A percentile compares a stretch with the other conserved stretches of the same genome.
Evolutionary conservation across 1,140 invertebrate species (phyloP).

Genomic region (Saccostrea glomerata): DNA sequence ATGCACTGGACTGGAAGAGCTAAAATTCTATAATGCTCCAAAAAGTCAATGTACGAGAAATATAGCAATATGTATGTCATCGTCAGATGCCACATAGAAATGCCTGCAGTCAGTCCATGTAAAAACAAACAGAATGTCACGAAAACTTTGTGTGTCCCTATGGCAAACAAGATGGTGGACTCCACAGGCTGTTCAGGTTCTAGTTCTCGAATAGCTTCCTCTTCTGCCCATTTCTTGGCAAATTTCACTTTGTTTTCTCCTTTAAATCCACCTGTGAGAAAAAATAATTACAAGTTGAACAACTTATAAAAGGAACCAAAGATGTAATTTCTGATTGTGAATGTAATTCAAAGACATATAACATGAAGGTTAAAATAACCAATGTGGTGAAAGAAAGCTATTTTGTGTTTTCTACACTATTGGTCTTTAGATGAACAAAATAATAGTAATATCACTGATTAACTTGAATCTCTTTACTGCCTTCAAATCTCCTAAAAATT

Average conservation of each 20-base stretch:
- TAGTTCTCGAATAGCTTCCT: slow-evolving; percentile 59
- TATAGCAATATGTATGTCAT: slow-evolving; percentile 66
- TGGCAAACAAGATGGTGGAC: slow-evolving; percentile 73
- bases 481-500: no score
- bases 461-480: no score
- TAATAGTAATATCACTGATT: neutral
- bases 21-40: slow-evolving; percentile 69
- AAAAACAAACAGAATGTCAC: slow-evolving; percentile 70
- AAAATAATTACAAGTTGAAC: neutral
- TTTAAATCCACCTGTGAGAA: slow-evolving; percentile 71
- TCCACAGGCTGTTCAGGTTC: slow-evolving; percentile 55
- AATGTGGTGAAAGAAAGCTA: neutral
- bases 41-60: slow-evolving; percentile 65
- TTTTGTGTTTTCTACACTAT: neutral
- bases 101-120: slow-evolving; percentile 74
- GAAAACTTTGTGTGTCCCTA: slow-evolving; percentile 67
- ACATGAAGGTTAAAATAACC: neutral
- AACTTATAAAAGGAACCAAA: neutral
- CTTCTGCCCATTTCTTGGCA: slow-evolving; percentile 65
- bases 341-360: neutral
- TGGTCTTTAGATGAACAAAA: neutral
- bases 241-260: slow-evolving; percentile 68
- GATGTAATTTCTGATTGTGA: neutral
- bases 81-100: slow-evolving; percentile 73
- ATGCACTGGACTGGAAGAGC: slow-evolving; percentile 72